Evolutionary conservation across 2,797 vertebrate genomes (phyloP), one percentile per base, ranked within the genome.

Genomic region (Esox lucius): DNA sequence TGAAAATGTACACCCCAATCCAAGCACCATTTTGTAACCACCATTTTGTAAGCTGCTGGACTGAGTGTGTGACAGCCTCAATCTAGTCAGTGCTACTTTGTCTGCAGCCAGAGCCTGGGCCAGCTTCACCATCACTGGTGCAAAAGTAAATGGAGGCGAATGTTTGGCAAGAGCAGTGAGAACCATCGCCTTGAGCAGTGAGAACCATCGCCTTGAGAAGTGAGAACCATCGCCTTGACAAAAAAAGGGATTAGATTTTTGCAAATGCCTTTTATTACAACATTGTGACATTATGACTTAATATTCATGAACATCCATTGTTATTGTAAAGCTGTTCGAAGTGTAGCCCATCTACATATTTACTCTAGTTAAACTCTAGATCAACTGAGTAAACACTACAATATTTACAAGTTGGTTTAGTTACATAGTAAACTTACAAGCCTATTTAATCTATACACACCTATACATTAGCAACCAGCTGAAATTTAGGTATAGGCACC

Each of bases 51-150:
- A 22, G 70, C 2, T 26, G 74, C 65, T 42, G 67, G n/a, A n/a
- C n/a, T n/a, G 19, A 62, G 70, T 80, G 22, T 53, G 15, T 17
- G 78, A 76, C 0, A 76, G 59, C 66, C 46, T 80, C 28, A 73
- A 0, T 28, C 59, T 19, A 13, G 13, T 70, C 28, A 65, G 24
- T 11, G 26, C 39, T 12, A 70, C 68, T 61, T 67, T 69, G 65
- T 81, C 72, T 68, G 35, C 35, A 67, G 62, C 62, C 17, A 77
- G 68, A 17, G n/a, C 8, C 19, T 68, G 62, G 48, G 71, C 67
- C 19, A 77, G 68, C 26, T 80, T 42, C 61, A 74, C 75, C 31
- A 77, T 46, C 35, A 80, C 59, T 71, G 72, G 72, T 68, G 72
- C 68, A 1, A 76, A 59, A 16, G 49, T 71, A 13, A 80, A 62